phyloP scores from a whole-genome alignment of 2,113 vertebrate species.

The Xerus inauris region DNA sequence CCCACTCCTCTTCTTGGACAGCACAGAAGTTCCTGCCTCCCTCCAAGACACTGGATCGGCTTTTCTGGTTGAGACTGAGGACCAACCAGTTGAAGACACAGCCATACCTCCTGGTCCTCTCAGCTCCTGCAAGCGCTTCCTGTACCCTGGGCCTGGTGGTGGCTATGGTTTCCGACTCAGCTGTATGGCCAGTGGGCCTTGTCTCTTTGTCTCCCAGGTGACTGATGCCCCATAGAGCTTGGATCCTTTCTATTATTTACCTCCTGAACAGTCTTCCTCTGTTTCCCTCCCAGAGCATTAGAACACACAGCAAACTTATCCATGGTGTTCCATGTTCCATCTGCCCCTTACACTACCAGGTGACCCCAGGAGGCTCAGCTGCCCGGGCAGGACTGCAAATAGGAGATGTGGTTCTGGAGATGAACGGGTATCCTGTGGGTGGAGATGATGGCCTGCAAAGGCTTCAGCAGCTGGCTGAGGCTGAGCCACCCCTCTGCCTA shows the following conservation, averaged over 20 bases:
- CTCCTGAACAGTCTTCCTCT: background rate
- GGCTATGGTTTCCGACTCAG: slow-evolving; percentile 87
- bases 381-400: slow-evolving; percentile 84
- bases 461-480: slow-evolving; percentile 82
- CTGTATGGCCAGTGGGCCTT: slow-evolving; percentile 73
- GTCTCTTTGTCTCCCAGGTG: slow-evolving; percentile 87
- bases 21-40: slow-evolving; percentile 47
- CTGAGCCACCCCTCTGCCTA: slow-evolving; percentile 74
- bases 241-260: background rate
- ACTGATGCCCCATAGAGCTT: background rate
- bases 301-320: background rate
- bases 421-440: slow-evolving; percentile 88
- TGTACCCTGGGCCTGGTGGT: slow-evolving; percentile 80
- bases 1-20: slow-evolving; percentile 91
- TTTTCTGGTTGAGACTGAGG: background rate
- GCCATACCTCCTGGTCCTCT: background rate
- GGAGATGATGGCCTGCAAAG: slow-evolving; percentile 83
- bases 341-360: slow-evolving; percentile 70
- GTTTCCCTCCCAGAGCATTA: background rate
- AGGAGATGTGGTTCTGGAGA: slow-evolving; percentile 88
- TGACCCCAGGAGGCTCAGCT: slow-evolving; percentile 85
- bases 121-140: slow-evolving; percentile 73
- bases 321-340: background rate
- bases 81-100: background rate
- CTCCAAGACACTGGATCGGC: background rate